Conservation (phyloP, 53 echinoderm and acorn worm species). For the Crossaster papposus region DNA sequence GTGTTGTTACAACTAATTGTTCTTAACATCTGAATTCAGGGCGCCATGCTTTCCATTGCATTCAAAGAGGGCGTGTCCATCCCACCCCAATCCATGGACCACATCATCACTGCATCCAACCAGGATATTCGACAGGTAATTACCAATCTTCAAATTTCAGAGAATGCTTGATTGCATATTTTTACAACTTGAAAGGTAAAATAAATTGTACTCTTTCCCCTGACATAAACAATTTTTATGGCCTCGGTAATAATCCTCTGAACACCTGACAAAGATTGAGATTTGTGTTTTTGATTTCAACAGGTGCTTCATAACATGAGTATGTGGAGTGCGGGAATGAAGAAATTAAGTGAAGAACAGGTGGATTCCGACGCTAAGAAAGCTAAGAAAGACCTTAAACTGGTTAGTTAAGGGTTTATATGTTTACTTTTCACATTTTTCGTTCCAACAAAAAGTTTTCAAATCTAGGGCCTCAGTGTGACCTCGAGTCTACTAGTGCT, state of each 20-base stretch:
- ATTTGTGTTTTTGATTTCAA: background rate
- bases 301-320: slow-evolving; percentile 96
- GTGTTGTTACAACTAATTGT: background rate
- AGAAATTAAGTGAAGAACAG: slow-evolving; percentile 67
- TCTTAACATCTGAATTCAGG: slow-evolving; percentile 45
- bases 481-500: background rate
- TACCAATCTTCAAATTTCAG: background rate
- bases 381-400: slow-evolving; percentile 93
- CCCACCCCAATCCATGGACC: slow-evolving; percentile 76
- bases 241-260: background rate
- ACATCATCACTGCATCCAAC: slow-evolving; percentile 92
- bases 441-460: no score
- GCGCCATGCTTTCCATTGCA: slow-evolving; percentile 90
- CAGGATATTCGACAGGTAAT: slow-evolving; percentile 96
- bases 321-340: slow-evolving; percentile 93
- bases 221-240: no score
- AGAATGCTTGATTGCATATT: no score
- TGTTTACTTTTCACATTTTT: no score
- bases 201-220: no score
- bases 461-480: no score
- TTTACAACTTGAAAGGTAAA: no score
- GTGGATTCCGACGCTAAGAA: slow-evolving; percentile 72
- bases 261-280: background rate
- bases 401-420: slow-evolving; percentile 66
- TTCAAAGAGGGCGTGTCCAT: slow-evolving; percentile 87